Base-by-base conservation (phyloP, 1,140 invertebrate genomes). In the Drosophila kepulauana region DNA sequence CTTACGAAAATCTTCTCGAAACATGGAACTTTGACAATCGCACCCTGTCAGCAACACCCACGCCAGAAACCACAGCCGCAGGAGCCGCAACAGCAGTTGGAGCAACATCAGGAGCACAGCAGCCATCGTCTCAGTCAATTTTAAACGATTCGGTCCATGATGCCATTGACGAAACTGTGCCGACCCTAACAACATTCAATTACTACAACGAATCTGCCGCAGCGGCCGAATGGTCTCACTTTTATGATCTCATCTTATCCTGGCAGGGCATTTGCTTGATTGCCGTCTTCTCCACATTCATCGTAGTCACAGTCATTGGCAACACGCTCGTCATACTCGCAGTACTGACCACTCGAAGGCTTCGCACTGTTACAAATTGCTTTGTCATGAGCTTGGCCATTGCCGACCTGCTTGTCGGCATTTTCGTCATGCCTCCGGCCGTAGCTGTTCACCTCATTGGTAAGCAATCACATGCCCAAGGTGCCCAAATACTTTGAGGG, bases 361-460 rank as follows among this genome's bases (percentile, higher is more conserved):
- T 99, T 41, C 95, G 97, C 63, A 98, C 97, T 15, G 97, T 99
- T 25, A 98, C 98, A 65, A 99, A 99, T 93, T 98, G 97, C 93
- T 98, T 99, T 92, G 96, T 99, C 30, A 98, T 98, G 71, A 98
- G 97, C 45, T 93, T 99, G 81, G 98, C 98, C 0, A 95, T 97
- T 1, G 97, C 98, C 49, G 98, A 99, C 94, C 95, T 98, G 86
- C 93, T 98, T 58, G 98, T 99, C 0, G 98, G 97, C 0, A 95
- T 98, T 46, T 96, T 98, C 78, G 98, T 99, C 0, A 99, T 99
- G 98, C 98, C 98, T 8, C 97, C 98, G 51, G 97, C 97, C 63
- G 97, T 99, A 28, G 94, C 94, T 51, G 94, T 95, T n/a, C 93
- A 94, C 93, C 93, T 95, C 33, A 95, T 93, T 92, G 95, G 95